These are phyloP conservation scores for Brachirus orientalis DNA, from an alignment of 2,113 vertebrate species.

Conservation along the genomic window DNA sequence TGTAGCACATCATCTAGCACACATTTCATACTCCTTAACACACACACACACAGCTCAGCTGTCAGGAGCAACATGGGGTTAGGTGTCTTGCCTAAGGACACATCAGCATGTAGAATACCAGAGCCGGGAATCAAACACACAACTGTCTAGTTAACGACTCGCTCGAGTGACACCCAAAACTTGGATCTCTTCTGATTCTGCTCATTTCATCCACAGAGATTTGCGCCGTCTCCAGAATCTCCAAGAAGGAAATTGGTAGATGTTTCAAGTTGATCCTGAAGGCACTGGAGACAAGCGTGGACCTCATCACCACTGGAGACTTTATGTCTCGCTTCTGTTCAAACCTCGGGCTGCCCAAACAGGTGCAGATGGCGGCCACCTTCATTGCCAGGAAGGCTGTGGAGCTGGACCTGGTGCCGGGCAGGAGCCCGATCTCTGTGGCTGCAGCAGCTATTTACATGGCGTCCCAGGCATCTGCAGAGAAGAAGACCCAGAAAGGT, in stretches of 20 bases:
- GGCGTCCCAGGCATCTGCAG: conserved; percentile 97
- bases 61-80: no score
- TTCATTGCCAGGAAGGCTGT: conserved; percentile 96
- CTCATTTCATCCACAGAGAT: conserved; percentile 86
- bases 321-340: conserved; percentile 99
- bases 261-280: conserved; percentile 99
- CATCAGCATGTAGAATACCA: no score
- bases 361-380: conserved; percentile 98
- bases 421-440: conserved; percentile 96
- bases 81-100: no score
- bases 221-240: conserved; percentile 97
- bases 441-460: conserved; percentile 98
- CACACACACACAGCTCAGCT: no score
- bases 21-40: no score
- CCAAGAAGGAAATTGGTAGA: conserved; percentile 98
- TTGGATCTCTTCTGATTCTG: no score
- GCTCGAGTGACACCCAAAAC: no score
- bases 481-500: conserved; percentile 99
- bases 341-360: conserved; percentile 95
- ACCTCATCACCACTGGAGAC: conserved; percentile 98
- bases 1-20: no score
- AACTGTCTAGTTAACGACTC: no score
- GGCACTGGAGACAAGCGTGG: conserved; percentile 97
- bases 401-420: conserved; percentile 95
- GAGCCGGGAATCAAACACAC: no score